Evolutionary conservation across 2,888 invertebrate species (phyloP).

Genomic region (Gibbula magus): DNA sequence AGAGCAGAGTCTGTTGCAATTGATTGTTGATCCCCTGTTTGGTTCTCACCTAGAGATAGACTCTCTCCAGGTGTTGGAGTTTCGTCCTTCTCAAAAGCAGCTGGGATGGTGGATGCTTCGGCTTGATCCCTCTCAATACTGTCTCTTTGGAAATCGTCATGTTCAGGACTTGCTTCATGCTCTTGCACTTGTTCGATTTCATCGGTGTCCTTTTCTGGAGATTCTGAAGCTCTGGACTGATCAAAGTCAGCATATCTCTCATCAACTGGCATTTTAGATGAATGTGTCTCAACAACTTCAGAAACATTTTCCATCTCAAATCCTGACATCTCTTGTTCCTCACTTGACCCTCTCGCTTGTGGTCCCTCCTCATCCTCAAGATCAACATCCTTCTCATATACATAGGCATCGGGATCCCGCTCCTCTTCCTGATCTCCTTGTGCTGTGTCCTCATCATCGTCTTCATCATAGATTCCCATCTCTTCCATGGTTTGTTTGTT

Average conservation of each 20-base stretch:
- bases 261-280: not conserved
- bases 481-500: constrained; percentile 45
- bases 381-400: constrained; percentile 45
- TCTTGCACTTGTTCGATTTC: constrained; percentile 25
- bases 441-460: constrained; percentile 39
- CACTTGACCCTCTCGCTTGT: constrained; percentile 37
- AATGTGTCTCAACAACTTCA: not conserved
- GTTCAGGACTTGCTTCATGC: constrained; percentile 22
- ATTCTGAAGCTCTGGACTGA: constrained; percentile 18
- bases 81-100: constrained; percentile 57
- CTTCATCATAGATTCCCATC: constrained; percentile 58
- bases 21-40: not conserved
- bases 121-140: constrained; percentile 29
- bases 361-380: constrained; percentile 52
- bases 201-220: constrained; percentile 36
- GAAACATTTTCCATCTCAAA: not conserved
- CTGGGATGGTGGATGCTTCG: constrained; percentile 48
- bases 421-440: constrained; percentile 27
- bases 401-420: constrained; percentile 35
- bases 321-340: constrained; percentile 29
- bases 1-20: constrained; percentile 31
- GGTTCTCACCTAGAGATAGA: not conserved
- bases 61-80: constrained; percentile 40
- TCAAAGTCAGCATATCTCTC: constrained; percentile 7
- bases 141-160: constrained; percentile 33